Base-by-base conservation (phyloP, 1,140 invertebrate genomes). In the Sesamia nonagrioides region DNA sequence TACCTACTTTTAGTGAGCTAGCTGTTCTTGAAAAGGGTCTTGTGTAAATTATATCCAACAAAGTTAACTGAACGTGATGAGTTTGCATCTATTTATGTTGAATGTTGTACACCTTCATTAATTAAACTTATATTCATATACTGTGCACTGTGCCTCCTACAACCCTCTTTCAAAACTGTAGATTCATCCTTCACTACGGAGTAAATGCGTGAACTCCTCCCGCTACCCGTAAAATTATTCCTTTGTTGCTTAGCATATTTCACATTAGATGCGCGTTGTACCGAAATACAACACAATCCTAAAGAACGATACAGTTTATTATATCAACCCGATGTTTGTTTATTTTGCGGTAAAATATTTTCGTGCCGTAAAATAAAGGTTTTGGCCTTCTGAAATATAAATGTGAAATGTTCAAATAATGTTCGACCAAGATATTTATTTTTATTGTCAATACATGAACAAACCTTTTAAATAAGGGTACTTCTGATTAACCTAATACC, bases 171-270 rank as follows among this genome's bases (percentile, higher is more conserved):
- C 13, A 58, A n/a, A 58, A 42, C 37, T 58, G 50, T 5, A 73
- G 2, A 48, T 33, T 58, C 37, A 50, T 75, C 48, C 27, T 21
- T 33, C 5, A 6, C 15, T 11, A 40, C 45, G n/a, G 18, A 15
- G 69, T 18, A 45, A 74, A 74, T 33, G 72, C 37, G 35, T n/a
- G 45, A 76, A 61, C 45, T 76, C 58, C 21, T 63, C 40, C 45
- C 60, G 52, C 35, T 35, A 54, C 48, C 33, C 18, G 60, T 60
- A 74, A 74, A 60, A 52, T 33, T 56, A 40, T 45, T 58, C 35
- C 54, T 74, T 74, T 73, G 52, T 74, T 74, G 45, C 21, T 60
- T 54, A 48, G 56, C 56, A 75, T 75, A 75, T 75, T 75, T 52
- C 63, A 61, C 56, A 60, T 75, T 63, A 63, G 56, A 63, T 50